phyloP scores from a whole-genome alignment of 2,888 invertebrate species.

The Syrphus vitripennis region DNA sequence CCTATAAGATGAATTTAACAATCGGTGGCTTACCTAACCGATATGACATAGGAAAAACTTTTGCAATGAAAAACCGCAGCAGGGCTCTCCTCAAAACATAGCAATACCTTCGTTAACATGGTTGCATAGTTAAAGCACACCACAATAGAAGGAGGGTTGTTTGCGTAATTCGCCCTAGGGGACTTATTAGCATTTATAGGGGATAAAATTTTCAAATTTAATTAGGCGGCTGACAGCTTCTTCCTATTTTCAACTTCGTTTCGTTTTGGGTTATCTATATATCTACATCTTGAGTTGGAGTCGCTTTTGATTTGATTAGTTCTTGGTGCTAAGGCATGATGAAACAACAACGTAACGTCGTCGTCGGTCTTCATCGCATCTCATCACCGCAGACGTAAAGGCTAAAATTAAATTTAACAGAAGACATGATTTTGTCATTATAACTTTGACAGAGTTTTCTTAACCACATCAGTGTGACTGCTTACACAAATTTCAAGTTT shows the following conservation, averaged over 20 bases:
- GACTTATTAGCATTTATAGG: conserved; percentile 68
- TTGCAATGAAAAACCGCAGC: conserved; percentile 60
- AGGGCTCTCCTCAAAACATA: conserved; percentile 38
- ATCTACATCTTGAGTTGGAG: conserved; percentile 38
- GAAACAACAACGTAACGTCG: neutral
- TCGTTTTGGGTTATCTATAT: conserved; percentile 32
- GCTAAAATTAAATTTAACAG: conserved; percentile 66
- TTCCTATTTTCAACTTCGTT: conserved; percentile 34
- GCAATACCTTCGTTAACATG: neutral
- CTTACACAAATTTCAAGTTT: neutral
- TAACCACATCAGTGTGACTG: conserved; percentile 24
- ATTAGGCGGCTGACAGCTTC: conserved; percentile 69
- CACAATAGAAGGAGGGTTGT: conserved; percentile 58
- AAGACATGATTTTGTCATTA: conserved; percentile 68
- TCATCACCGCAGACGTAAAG: conserved; percentile 8
- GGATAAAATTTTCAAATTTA: conserved; percentile 70
- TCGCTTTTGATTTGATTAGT: conserved; percentile 67
- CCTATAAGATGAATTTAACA: conserved; percentile 51
- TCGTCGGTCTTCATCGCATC: neutral
- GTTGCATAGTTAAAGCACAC: neutral
- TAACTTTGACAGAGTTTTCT: conserved; percentile 60
- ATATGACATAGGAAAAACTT: conserved; percentile 65
- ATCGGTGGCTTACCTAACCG: conserved; percentile 52
- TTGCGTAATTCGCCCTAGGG: conserved; percentile 64
- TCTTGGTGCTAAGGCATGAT: conserved; percentile 22